Evolutionary conservation across 2,113 vertebrate species (phyloP).

Genomic region (Orthochromis indermauri): DNA sequence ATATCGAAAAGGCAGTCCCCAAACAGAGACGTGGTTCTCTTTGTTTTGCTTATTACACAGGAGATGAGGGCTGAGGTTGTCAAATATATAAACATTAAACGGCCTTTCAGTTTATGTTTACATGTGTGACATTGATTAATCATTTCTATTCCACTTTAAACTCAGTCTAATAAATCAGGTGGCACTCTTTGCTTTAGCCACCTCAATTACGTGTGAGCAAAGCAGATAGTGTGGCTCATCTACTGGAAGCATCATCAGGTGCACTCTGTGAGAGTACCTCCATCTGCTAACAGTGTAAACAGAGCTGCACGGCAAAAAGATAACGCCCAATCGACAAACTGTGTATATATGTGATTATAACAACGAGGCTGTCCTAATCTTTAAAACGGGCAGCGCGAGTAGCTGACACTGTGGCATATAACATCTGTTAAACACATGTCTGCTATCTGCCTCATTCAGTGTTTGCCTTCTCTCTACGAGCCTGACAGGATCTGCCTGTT

Average conservation of each 20-base stretch:
- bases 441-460: constrained; percentile 27
- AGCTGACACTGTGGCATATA: not conserved
- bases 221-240: constrained; percentile 6
- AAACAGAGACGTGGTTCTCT: not conserved
- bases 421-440: not conserved
- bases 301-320: constrained; percentile 41
- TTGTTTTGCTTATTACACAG: not conserved
- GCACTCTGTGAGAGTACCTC: not conserved
- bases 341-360: not conserved
- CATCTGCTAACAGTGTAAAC: constrained; percentile 20
- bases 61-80: not conserved
- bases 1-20: not conserved
- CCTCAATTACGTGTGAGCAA: not conserved
- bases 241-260: not conserved
- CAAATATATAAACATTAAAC: not conserved
- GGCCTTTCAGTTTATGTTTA: not conserved
- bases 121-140: not conserved
- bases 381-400: not conserved
- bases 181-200: not conserved
- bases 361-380: not conserved
- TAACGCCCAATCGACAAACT: not conserved
- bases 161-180: not conserved
- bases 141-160: not conserved
- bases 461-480: not conserved
- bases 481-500: not conserved